A percentile compares a stretch with the other conserved stretches of the same genome.
Conservation (phyloP, 2,113 vertebrate species). For the Natator depressus region DNA sequence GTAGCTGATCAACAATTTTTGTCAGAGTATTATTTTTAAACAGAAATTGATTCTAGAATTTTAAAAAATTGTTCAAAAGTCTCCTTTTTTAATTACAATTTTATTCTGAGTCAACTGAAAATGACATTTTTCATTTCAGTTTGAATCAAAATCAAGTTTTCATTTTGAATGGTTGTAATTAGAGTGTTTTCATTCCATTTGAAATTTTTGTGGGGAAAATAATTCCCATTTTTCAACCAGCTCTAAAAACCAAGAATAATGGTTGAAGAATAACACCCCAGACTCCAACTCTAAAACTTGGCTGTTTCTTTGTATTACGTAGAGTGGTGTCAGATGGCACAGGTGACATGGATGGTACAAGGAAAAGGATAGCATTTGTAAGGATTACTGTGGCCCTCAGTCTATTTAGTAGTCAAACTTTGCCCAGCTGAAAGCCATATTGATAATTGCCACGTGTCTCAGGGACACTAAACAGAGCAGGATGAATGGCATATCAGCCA, state of each 20-base stretch:
- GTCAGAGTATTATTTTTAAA: neutral
- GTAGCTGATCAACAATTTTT: neutral
- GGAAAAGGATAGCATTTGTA: neutral
- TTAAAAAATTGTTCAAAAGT: neutral
- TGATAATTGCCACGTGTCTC: neutral
- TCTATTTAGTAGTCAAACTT: neutral
- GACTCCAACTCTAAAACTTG: neutral
- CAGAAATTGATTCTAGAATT: neutral
- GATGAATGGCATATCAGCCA: neutral
- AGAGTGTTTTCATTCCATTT: neutral
- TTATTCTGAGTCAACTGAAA: neutral
- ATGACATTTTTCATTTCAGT: neutral
- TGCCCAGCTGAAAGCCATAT: neutral
- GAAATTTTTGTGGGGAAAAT: neutral
- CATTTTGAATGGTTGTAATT: neutral
- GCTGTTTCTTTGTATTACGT: neutral
- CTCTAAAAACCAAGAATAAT: neutral
- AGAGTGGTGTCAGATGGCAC: neutral
- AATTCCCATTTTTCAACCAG: neutral
- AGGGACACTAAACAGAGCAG: neutral
- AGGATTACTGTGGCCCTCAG: neutral
- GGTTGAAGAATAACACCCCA: neutral
- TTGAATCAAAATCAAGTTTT: neutral
- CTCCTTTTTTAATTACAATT: neutral
- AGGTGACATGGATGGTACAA: neutral